Evolutionary conservation across 2,113 vertebrate species (phyloP).

Genomic region (Podilymbus podiceps): DNA sequence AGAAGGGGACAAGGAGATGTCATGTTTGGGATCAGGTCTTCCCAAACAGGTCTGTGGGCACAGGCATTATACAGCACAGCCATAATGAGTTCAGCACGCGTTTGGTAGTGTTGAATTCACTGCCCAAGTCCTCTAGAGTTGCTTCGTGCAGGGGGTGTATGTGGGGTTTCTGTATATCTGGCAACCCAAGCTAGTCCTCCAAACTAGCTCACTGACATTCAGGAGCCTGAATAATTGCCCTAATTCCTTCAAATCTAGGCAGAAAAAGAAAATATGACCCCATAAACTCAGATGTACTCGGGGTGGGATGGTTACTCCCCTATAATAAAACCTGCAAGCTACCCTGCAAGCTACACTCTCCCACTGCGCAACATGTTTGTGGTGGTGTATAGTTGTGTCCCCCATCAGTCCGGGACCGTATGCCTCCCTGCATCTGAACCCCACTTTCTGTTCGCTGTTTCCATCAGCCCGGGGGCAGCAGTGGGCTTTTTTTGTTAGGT

Average conservation of each 20-base stretch:
- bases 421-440: not conserved
- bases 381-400: not conserved
- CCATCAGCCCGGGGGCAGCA: not conserved
- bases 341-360: accelerated
- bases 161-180: not conserved
- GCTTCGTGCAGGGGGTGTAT: not conserved
- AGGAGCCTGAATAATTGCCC: not conserved
- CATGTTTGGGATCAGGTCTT: not conserved
- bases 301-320: not conserved
- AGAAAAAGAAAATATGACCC: not conserved
- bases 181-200: not conserved
- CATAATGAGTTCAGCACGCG: not conserved
- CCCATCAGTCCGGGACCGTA: not conserved
- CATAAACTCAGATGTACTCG: not conserved
- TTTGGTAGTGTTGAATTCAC: not conserved
- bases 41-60: not conserved
- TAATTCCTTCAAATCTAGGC: not conserved
- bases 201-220: not conserved
- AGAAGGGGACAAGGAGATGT: not conserved
- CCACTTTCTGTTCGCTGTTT: not conserved
- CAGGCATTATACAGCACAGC: not conserved
- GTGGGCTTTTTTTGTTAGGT: not conserved
- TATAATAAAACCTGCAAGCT: not conserved
- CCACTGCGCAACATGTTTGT: accelerated
- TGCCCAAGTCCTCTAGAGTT: not conserved